Evolutionary conservation across 2,113 vertebrate genomes (phyloP).

Genomic region (Pseudorhombus dupliciocellatus): DNA sequence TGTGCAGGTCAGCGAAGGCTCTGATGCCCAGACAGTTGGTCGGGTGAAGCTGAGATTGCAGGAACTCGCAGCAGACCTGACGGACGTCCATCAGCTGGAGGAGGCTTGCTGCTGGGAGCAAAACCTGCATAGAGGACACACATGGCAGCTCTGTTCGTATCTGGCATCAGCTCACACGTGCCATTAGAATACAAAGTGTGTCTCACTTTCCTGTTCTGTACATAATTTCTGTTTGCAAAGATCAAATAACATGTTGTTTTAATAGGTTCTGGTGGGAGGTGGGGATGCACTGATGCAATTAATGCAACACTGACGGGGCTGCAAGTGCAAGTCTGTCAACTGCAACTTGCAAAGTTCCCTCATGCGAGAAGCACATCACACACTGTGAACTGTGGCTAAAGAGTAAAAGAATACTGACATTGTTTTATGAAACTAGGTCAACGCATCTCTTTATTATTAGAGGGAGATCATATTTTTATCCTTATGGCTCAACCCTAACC

Average conservation of each 20-base stretch:
- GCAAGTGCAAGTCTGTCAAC: neutral
- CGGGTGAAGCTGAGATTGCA: conserved; percentile 94
- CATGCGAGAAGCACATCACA: neutral
- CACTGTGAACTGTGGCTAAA: too few species aligned
- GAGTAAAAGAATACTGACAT: neutral
- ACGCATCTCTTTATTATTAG: neutral
- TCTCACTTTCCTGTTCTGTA: neutral
- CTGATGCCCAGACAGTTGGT: conserved; percentile 96
- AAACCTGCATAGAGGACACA: conserved; percentile 79
- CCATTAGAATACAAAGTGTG: neutral
- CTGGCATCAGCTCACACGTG: neutral
- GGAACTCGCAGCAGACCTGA: conserved; percentile 94
- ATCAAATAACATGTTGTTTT: neutral
- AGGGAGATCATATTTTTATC: too few species aligned
- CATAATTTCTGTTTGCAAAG: neutral
- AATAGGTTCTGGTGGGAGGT: neutral
- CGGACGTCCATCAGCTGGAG: conserved; percentile 95
- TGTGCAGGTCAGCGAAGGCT: conserved; percentile 94
- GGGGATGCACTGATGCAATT: neutral
- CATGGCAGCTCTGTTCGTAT: neutral
- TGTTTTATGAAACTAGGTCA: neutral
- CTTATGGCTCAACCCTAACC: too few species aligned
- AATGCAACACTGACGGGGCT: neutral
- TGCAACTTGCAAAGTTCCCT: neutral
- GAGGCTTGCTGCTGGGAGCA: conserved; percentile 93